These are phyloP conservation scores for Bradypus variegatus DNA, from an alignment of 2,797 vertebrate species.

Conservation along the genomic window DNA sequence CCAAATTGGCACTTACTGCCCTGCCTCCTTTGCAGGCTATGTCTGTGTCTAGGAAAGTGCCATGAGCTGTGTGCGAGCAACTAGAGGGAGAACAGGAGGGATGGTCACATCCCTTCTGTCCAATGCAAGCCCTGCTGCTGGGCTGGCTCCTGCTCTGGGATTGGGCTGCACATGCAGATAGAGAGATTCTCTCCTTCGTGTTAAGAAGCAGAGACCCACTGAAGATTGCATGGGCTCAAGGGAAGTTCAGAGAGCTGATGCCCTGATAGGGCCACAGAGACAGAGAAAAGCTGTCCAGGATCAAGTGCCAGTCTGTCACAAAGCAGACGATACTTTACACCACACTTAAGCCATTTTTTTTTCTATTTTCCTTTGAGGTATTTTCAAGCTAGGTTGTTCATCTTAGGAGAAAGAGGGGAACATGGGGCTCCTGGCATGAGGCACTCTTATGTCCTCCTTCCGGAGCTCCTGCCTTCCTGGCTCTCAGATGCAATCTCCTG, in stretches of 20 bases:
- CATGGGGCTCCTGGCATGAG: neutral
- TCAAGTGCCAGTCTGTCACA: neutral
- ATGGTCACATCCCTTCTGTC: too few species aligned
- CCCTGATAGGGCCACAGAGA: neutral
- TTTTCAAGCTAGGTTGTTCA: too few species aligned
- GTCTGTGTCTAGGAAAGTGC: neutral
- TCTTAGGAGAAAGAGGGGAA: neutral
- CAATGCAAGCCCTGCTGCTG: rapidly evolving
- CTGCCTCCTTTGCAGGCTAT: neutral
- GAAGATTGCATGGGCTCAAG: neutral
- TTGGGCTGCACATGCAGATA: rapidly evolving
- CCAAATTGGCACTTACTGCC: neutral
- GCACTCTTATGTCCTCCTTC: neutral
- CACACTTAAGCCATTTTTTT: rapidly evolving
- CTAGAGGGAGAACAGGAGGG: neutral
- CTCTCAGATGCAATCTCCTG: neutral
- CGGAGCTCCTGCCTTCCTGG: neutral
- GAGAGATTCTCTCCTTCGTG: neutral
- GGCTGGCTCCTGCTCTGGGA: neutral
- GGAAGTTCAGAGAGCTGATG: neutral
- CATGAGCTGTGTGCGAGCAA: neutral
- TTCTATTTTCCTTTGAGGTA: neutral
- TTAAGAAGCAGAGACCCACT: neutral
- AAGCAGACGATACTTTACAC: neutral
- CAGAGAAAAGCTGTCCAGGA: neutral